These are phyloP conservation scores for Ophion ventricosus DNA, from an alignment of 2,888 invertebrate genomes.

Conservation along the genomic window DNA sequence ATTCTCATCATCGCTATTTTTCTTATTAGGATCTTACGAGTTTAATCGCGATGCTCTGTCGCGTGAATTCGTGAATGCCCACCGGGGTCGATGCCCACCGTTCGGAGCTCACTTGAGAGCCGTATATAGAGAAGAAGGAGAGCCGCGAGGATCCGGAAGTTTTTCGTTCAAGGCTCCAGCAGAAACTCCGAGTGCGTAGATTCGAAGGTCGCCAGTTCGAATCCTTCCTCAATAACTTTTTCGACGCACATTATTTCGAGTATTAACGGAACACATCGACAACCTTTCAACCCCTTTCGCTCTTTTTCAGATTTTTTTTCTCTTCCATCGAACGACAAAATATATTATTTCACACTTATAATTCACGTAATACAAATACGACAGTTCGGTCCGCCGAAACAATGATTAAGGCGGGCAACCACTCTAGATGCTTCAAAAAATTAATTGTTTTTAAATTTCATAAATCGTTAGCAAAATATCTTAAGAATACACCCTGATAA, in stretches of 20 bases:
- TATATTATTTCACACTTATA: no score
- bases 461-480: no score
- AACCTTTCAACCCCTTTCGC: neutral
- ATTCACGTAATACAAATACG: no score
- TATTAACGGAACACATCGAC: conserved; percentile 52
- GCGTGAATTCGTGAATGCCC: conserved; percentile 35
- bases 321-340: conserved; percentile 14
- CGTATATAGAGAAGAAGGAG: conserved; percentile 36
- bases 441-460: no score
- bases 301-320: conserved; percentile 34
- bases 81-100: conserved; percentile 47
- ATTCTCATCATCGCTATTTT: neutral
- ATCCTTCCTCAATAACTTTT: conserved; percentile 18
- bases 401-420: no score
- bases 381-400: no score
- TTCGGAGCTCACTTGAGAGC: conserved; percentile 29
- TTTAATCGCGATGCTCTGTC: conserved; percentile 5
- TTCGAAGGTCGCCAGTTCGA: conserved; percentile 44
- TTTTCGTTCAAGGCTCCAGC: conserved; percentile 28
- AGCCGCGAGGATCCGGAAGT: conserved; percentile 46
- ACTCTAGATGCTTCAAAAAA: no score
- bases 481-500: no score
- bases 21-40: neutral
- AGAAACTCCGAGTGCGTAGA: conserved; percentile 30
- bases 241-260: conserved; percentile 30